Evolutionary conservation across 2,888 invertebrate genomes (phyloP).

Genomic region (Parascotia fuliginaria): DNA sequence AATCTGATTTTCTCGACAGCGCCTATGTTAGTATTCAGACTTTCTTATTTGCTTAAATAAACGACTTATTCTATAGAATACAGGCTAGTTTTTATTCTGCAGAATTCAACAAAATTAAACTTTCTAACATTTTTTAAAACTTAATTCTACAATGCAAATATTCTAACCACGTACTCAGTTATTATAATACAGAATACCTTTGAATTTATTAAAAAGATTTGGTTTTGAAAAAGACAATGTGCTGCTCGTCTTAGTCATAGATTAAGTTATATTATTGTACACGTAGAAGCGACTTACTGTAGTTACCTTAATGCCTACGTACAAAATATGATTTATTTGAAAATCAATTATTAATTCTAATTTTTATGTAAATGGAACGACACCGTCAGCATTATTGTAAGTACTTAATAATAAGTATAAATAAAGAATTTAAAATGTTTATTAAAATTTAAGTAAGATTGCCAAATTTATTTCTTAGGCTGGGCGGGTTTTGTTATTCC

Average conservation of each 20-base stretch:
- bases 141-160: not conserved
- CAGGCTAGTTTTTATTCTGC: too few relatives aligned
- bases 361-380: constrained; percentile 30
- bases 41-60: too few relatives aligned
- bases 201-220: not conserved
- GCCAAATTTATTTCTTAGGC: constrained; percentile 70
- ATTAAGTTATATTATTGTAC: constrained; percentile 18
- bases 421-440: constrained; percentile 30
- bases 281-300: constrained; percentile 17
- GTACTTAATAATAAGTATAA: constrained; percentile 26
- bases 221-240: constrained; percentile 11
- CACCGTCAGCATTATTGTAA: constrained; percentile 36
- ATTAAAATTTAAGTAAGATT: constrained; percentile 41
- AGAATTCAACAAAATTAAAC: too few relatives aligned
- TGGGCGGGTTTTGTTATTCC: constrained; percentile 65
- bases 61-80: too few relatives aligned
- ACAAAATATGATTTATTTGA: constrained; percentile 6
- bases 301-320: constrained; percentile 10
- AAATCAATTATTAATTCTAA: constrained; percentile 20
- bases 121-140: too few relatives aligned
- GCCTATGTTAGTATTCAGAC: too few relatives aligned
- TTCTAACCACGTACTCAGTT: not conserved
- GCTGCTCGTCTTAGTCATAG: constrained; percentile 21
- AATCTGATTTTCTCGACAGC: too few relatives aligned
- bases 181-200: not conserved